phyloP scores from a whole-genome alignment of 2,888 invertebrate genomes.

The Scaptodrosophila latifasciaeformis region DNA sequence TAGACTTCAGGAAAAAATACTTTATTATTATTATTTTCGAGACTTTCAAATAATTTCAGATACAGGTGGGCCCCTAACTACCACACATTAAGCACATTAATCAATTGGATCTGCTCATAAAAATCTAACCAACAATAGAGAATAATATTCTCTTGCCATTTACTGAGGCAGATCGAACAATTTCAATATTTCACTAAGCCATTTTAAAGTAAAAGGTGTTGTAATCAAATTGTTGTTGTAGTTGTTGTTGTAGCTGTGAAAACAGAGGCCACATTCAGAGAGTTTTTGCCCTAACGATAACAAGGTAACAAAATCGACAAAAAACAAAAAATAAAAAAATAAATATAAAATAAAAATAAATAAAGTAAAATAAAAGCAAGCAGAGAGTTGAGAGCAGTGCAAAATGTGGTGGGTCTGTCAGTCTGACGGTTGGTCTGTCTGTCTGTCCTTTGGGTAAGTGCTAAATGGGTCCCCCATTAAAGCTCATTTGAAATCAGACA shows the following conservation, averaged over 20 bases:
- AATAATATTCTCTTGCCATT: too few species aligned
- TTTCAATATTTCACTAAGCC: background rate
- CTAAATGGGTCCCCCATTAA: constrained; percentile 75
- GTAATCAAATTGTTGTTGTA: background rate
- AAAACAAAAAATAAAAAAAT: background rate
- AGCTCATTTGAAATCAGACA: constrained; percentile 76
- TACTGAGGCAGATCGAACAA: background rate
- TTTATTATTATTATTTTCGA: too few species aligned
- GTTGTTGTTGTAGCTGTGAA: constrained; percentile 7
- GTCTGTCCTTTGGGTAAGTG: constrained; percentile 34
- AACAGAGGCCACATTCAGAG: background rate
- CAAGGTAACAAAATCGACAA: background rate
- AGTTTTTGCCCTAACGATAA: constrained; percentile 1
- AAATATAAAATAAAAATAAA: background rate
- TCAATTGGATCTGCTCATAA: too few species aligned
- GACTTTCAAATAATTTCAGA: too few species aligned
- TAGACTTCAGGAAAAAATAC: too few species aligned
- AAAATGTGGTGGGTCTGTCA: background rate
- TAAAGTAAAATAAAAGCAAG: background rate
- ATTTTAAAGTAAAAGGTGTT: too few species aligned
- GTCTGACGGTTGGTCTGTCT: background rate
- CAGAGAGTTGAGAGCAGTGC: background rate
- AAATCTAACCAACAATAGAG: too few species aligned
- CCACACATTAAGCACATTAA: too few species aligned
- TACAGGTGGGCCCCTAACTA: too few species aligned